Base-by-base conservation (phyloP, 2,113 vertebrate genomes). In the Salvelinus namaycush region DNA sequence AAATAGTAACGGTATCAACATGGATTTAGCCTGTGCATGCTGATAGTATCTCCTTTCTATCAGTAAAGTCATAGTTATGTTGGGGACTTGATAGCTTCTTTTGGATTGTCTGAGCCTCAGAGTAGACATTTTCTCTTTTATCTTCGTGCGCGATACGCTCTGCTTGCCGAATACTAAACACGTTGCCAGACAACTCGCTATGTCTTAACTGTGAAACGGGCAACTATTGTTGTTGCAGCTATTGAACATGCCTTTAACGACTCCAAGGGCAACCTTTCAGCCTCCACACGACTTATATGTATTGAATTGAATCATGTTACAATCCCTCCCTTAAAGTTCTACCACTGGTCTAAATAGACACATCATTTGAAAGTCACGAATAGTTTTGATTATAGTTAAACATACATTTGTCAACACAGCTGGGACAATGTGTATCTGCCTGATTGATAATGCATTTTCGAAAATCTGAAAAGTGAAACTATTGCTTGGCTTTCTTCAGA, bases 51-150 rank as follows among this genome's bases (percentile, higher is more conserved):
- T 95, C 93, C 90, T 90, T 93, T 92, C 95, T 96, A 96, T 95
- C 95, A 97, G 96, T 95, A 93, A 93, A 94, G 97, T 97, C 95
- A 96, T 93, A 96, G 95, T 94, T 93, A 95, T 96, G 96, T 97
- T 96, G 94, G 94, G 92, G 92, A 95, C 94, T 96, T 96, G 96
- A 98, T 97, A 96, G 96, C 95, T 97, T 97, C 95, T 96, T 97
- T 94, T 93, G 95, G 94, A 96, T 96, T 95, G 95, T 95, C 93
- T 92, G 93, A 93, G 94, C 94, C 95, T 95, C 93, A 94, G 95
- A 98, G 96, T 20, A 20, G 54, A 20, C 54, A 57, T 57, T 57
- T 96, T 90, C 93, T 94, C 95, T 95, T 96, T 98, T 96, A 98
- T 99, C 96, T 96, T 90, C 94, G 94, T 96, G 85, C 84, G 88